Evolutionary conservation across 1,140 invertebrate genomes (phyloP), one percentile per base, ranked within the genome.

Genomic region (Pantala flavescens): DNA sequence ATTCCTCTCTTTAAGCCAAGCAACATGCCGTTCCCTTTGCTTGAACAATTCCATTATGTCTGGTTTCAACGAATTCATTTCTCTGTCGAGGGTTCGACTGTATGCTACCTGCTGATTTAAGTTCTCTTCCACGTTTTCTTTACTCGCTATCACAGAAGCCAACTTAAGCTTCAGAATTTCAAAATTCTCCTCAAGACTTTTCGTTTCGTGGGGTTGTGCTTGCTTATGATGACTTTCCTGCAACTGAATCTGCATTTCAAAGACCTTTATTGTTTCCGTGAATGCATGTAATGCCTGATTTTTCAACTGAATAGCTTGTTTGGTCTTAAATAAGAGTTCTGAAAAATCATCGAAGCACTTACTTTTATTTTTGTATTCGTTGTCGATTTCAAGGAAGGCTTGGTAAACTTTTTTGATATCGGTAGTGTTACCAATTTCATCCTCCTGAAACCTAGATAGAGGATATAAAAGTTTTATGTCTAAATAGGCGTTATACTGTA

Each of bases 391-490:
- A 19, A 19, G 49, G 21, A 63, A 21, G 21, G 49, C 49, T 63
- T 63, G 49, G 16, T 19, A 19, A 3, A 72, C 71, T 42, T 72
- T 72, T 24, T 72, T 23, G 16, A 24, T 19, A 19, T 72, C 71
- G 10, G 71, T 19, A 16, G 71, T 24, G 23, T 11, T 72, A 3
- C 23, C 71, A 24, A 24, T 42, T 24, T 72, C 71, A 24, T 72
- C 87, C 84, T 87, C 86, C 77, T 87, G 85, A 79, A 85, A 88
- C 76, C 87, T 88, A 14, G 91, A 93, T 24, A 98, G 87, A 0
- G 96, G 94, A 84, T 96, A 92, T 71, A 94, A 85, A 71, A 98
- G 86, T 81, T 93, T 95, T 75, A 96, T 94, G 83, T 98, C 94
- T 77, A 99, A 83, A 43, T 91, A 92, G 75, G 90, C 90, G 82